Base-by-base conservation (phyloP, 1,140 invertebrate genomes). In the Trichonephila clavipes region DNA sequence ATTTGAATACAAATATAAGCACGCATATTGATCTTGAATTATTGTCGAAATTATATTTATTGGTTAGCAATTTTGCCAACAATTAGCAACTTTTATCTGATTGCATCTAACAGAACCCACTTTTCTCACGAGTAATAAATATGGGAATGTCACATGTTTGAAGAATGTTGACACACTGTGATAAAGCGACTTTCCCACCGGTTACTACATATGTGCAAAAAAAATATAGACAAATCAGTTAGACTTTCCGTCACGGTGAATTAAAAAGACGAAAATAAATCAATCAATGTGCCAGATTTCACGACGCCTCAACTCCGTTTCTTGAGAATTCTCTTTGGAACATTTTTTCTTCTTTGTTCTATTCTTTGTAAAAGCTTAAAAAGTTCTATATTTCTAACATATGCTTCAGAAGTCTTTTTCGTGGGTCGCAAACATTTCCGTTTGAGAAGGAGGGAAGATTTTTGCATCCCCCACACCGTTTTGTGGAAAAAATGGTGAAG, bases 201-300 rank as follows among this genome's bases (percentile, higher is more conserved):
- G n/a, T 69, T 12, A 19, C 21, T 14, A n/a, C 66, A n/a, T 8
- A 69, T 24, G 2, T 77, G 72, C 40, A 77, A 40, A 77, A 72
- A 77, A 40, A 64, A 51, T 21, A 62, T 0, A 5, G 19, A 40
- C 24, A 77, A 77, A 77, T 34, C 28, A 77, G 28, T 18, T 34
- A 77, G 28, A 40, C 18, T 28, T 77, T 77, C 24, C 72, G 16
- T 77, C 72, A 77, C 28, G 72, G 14, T 34, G 28, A 40, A 77
- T 34, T 77, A 34, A 34, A 77, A 77, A 6, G 28, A 5, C 24
- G 34, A 77, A 77, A 77, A 77, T 77, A 40, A 77, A 77, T 77
- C 72, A 77, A 77, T 77, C 72, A 77, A 77, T 77, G 24, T 77
- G 72, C 24, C 72, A 77, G 72, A 77, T 77, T 77, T 77, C 72